Conservation (phyloP, 2,888 invertebrate genomes). For the Leucophenga montana region DNA sequence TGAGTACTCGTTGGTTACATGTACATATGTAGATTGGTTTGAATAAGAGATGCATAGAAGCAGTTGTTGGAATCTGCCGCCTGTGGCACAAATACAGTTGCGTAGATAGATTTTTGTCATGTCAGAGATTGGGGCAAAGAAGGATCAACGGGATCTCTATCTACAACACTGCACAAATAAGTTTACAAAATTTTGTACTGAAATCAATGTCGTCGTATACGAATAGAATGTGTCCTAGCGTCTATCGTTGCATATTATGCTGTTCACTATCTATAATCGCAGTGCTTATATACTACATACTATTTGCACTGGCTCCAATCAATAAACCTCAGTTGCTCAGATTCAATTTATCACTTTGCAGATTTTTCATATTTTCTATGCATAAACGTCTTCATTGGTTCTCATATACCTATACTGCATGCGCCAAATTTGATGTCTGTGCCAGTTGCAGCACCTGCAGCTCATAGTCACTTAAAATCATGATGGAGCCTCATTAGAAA, state of each 20-base stretch:
- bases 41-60: no score
- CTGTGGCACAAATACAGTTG: background rate
- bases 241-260: conserved; percentile 26
- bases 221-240: background rate
- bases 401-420: background rate
- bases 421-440: background rate
- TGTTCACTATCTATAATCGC: conserved; percentile 30
- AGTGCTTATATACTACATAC: conserved; percentile 57
- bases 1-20: no score
- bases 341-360: conserved; percentile 65
- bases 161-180: conserved; percentile 42
- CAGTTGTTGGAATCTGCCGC: background rate
- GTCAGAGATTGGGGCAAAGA: no score
- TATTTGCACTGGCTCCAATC: conserved; percentile 41
- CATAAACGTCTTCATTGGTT: background rate
- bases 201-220: conserved; percentile 36
- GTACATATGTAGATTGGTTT: background rate
- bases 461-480: background rate
- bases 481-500: no score
- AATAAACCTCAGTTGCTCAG: conserved; percentile 62
- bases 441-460: background rate
- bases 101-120: conserved; percentile 31
- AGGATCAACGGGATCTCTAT: no score
- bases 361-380: conserved; percentile 38
- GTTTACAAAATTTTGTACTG: conserved; percentile 55